A percentile compares a stretch with the other conserved stretches of the same genome.
These are phyloP conservation scores for Oligia strigilis DNA, from an alignment of 2,888 invertebrate genomes.

Conservation along the genomic window DNA sequence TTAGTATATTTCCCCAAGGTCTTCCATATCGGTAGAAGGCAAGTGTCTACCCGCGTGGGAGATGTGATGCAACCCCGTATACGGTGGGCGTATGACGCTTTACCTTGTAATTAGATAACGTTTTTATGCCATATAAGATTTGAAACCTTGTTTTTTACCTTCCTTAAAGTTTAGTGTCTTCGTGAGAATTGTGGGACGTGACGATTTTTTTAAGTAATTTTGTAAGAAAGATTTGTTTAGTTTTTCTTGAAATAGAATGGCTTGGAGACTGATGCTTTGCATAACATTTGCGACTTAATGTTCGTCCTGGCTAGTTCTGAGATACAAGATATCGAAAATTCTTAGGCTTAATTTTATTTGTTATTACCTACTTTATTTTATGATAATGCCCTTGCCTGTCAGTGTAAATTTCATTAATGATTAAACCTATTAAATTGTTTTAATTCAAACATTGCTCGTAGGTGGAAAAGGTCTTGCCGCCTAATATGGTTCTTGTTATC, in stretches of 20 bases:
- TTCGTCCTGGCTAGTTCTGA: background rate
- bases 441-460: slow-evolving; percentile 66
- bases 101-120: slow-evolving; percentile 69
- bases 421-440: slow-evolving; percentile 63
- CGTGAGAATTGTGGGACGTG: slow-evolving; percentile 60
- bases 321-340: slow-evolving; percentile 9
- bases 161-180: slow-evolving; percentile 47
- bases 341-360: background rate
- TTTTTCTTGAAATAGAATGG: slow-evolving; percentile 44
- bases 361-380: slow-evolving; percentile 1
- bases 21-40: slow-evolving; percentile 45
- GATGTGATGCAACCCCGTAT: slow-evolving; percentile 61
- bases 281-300: slow-evolving; percentile 28
- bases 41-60: slow-evolving; percentile 61
- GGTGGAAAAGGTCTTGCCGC: slow-evolving; percentile 76
- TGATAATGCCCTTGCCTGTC: slow-evolving; percentile 39
- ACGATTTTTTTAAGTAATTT: slow-evolving; percentile 43
- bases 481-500: slow-evolving; percentile 74
- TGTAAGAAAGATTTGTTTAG: slow-evolving; percentile 34
- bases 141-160: slow-evolving; percentile 57
- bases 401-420: slow-evolving; percentile 65
- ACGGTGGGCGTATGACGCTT: slow-evolving; percentile 60
- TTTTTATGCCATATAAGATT: slow-evolving; percentile 68
- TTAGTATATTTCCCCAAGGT: slow-evolving; percentile 56
- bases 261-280: slow-evolving; percentile 28